Percentiles rank a stretch among this genome's conserved stretches.
Evolutionary conservation across 2,888 invertebrate species (phyloP).

Genomic region (Lasiommata megera): DNA sequence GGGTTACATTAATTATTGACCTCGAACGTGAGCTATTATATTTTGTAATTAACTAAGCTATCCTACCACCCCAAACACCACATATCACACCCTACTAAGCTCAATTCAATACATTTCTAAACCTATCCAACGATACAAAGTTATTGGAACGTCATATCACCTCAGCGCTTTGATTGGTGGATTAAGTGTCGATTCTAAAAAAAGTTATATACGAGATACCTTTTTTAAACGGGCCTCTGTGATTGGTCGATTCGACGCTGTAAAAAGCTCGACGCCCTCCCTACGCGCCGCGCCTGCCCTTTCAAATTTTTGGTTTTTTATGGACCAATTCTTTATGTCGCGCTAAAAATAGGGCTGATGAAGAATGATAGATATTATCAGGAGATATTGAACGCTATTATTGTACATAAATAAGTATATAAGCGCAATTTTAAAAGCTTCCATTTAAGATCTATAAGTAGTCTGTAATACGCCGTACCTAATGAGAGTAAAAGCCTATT

Average conservation of each 20-base stretch:
- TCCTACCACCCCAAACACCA: too few relatives aligned
- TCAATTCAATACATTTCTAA: too few relatives aligned
- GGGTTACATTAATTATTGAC: too few relatives aligned
- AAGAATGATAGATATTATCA: neutral
- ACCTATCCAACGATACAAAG: neutral
- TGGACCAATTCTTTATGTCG: conserved; percentile 26
- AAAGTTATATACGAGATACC: conserved; percentile 41
- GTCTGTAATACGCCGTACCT: neutral
- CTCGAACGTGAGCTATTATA: too few relatives aligned
- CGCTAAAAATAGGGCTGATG: conserved; percentile 11
- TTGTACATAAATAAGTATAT: too few relatives aligned
- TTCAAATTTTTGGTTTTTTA: conserved; percentile 49
- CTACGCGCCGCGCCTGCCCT: conserved; percentile 45
- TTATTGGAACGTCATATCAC: neutral
- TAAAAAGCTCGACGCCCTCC: conserved; percentile 72
- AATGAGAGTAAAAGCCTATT: neutral
- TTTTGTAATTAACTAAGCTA: too few relatives aligned
- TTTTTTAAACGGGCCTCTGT: conserved; percentile 57
- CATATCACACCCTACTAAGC: too few relatives aligned
- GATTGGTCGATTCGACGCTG: conserved; percentile 55
- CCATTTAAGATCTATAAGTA: too few relatives aligned
- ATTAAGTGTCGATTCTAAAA: conserved; percentile 36
- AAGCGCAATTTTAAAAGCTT: too few relatives aligned
- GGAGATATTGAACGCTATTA: too few relatives aligned
- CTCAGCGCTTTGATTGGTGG: neutral